phyloP scores from a whole-genome alignment of 2,797 vertebrate genomes.

The Halcyon leucocephala region DNA sequence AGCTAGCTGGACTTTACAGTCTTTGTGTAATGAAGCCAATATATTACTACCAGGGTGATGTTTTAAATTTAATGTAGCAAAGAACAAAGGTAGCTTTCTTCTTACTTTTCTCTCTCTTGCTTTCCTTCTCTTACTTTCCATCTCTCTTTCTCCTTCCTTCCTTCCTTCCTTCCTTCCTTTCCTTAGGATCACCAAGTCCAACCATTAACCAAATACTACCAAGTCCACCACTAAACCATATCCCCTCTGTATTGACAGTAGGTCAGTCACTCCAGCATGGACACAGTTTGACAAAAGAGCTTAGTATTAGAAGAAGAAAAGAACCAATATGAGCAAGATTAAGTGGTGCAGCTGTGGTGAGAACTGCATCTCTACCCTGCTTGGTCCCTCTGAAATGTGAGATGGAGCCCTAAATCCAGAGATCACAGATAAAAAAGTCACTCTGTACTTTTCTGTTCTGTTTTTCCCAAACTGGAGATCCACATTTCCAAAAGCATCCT shows the following conservation, averaged over 20 bases:
- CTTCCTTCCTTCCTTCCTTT: too few species aligned
- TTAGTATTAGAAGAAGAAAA: not conserved
- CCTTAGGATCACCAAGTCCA: not conserved
- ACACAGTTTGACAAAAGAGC: not conserved
- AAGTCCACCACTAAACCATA: not conserved
- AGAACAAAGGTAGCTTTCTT: constrained; percentile 15
- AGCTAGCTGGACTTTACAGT: constrained; percentile 17
- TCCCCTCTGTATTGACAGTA: not conserved
- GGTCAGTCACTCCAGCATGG: not conserved
- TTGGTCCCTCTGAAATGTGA: not conserved
- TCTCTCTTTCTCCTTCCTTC: not conserved
- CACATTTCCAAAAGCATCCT: not conserved
- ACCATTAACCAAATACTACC: not conserved
- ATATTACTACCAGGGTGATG: not conserved
- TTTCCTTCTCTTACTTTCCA: not conserved
- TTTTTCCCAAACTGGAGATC: not conserved
- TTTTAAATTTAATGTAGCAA: not conserved
- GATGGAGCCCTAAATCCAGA: not conserved
- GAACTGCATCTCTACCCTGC: not conserved
- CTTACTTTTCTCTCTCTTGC: not conserved
- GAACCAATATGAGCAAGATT: not conserved
- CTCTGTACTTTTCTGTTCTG: not conserved
- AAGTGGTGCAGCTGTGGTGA: not conserved
- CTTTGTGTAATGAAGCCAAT: not conserved
- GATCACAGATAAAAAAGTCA: not conserved